Evolutionary conservation across 2,797 vertebrate genomes (phyloP).

Genomic region (Holocentrus rufus): DNA sequence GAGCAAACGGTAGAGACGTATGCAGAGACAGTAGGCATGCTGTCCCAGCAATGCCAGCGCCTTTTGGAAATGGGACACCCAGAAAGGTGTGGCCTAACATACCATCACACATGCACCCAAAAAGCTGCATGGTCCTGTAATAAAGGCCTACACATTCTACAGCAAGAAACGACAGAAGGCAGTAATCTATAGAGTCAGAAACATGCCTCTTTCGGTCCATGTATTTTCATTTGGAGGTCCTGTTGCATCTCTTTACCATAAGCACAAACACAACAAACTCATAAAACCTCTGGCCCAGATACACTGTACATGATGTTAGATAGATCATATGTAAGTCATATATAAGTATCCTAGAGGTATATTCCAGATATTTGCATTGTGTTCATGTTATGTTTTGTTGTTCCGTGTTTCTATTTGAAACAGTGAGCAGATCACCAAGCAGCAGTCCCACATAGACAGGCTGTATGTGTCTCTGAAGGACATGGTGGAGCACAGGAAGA

Average conservation of each 20-base stretch:
- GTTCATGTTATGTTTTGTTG: background rate
- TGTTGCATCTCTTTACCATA: too few relatives aligned
- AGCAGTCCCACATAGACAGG: slow-evolving; percentile 94
- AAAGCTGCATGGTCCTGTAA: background rate
- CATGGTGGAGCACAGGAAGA: slow-evolving; percentile 91
- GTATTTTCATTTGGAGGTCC: too few relatives aligned
- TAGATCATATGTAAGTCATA: too few relatives aligned
- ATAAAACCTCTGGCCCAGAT: too few relatives aligned
- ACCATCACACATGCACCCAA: background rate
- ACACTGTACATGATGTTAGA: background rate
- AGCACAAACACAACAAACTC: too few relatives aligned
- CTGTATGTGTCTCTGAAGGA: slow-evolving; percentile 93
- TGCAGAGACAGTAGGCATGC: slow-evolving; percentile 88
- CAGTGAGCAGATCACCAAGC: slow-evolving; percentile 90
- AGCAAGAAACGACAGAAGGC: background rate
- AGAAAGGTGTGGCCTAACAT: slow-evolving; percentile 83
- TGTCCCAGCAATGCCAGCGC: slow-evolving; percentile 89
- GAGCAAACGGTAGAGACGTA: slow-evolving; percentile 94
- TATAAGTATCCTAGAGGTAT: too few relatives aligned
- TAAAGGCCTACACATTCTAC: background rate
- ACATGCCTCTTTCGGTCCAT: too few relatives aligned
- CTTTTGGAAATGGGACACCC: slow-evolving; percentile 90
- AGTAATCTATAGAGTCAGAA: too few relatives aligned
- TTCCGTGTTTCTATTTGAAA: slow-evolving; percentile 4
- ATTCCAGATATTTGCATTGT: background rate